Base-by-base conservation (phyloP, 2,888 invertebrate genomes). In the Nemoura dubitans region DNA sequence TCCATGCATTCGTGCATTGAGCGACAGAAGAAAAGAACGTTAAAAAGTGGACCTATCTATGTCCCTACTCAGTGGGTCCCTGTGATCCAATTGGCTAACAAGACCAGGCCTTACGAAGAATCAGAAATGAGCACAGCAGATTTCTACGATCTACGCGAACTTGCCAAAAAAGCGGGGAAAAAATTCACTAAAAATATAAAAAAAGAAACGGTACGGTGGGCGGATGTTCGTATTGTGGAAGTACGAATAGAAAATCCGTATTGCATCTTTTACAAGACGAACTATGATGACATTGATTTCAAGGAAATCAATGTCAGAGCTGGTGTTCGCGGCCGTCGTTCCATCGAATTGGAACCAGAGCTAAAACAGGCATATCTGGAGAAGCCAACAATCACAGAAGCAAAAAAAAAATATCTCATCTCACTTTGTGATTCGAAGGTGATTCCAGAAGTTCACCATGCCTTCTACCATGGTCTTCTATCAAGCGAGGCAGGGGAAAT, bases 1-100 rank as follows among this genome's bases (percentile, higher is more conserved):
- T 84, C 84, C 25, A 84, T 84, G 84, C 43, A 85, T 29, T 85
- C 85, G 16, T 85, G 85, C 76, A 85, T 85, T 27, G 85, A 85
- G 29, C n/a, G 28, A 25, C 77, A 76, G 77, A 85, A 77, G n/a
- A 59, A 77, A 78, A 85, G 76, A 85, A 30, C 77, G 16, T 29
- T 85, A 5, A 85, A 30, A 77, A 85, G 76, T 59, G 83, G 83
- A 27, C 36, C 83, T 21, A 83, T 83, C 21, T 83, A 29, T 83
- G 83, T 85, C 26, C 85, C 85, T 26, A 59, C 59, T 3, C 42
- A 85, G 28, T 43, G 43, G 43, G 85, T 43, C 26, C 85, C 85
- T 25, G 26, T 85, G 21, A 42, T 59, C 16, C 25, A 1, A 27
- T 42, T 85, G 21, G 30, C 84, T 26, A 29, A n/a, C n/a, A n/a